Evolutionary conservation across 2,888 invertebrate species (phyloP).

Genomic region (Diplazon laetatorius): DNA sequence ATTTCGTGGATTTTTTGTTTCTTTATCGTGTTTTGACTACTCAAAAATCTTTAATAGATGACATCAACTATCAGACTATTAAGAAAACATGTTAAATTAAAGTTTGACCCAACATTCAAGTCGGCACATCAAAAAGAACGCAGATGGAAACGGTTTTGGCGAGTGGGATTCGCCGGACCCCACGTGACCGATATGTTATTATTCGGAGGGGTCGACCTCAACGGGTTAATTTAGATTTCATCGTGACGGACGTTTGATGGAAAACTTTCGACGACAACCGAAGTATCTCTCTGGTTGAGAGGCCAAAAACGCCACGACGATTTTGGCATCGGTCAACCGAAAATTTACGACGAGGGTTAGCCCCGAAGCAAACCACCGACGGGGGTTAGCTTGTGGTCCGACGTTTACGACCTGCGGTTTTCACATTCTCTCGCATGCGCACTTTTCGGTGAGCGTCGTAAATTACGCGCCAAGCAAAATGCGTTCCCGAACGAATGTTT

Average conservation of each 20-base stretch:
- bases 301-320: not conserved
- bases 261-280: not conserved
- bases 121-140: no score
- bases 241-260: no score
- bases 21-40: no score
- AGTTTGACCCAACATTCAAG: no score
- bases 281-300: not conserved
- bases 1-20: no score
- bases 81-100: no score
- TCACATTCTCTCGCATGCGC: slow-evolving; percentile 68
- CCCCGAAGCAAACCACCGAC: slow-evolving; percentile 52
- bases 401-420: slow-evolving; percentile 73
- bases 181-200: no score
- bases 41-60: no score
- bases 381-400: slow-evolving; percentile 63
- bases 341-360: slow-evolving; percentile 46
- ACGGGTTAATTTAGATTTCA: not conserved
- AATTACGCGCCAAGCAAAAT: slow-evolving; percentile 65
- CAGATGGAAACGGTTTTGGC: no score
- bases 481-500: slow-evolving; percentile 41
- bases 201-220: no score
- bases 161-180: no score
- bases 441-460: slow-evolving; percentile 63
- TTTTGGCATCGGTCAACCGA: slow-evolving; percentile 47
- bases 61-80: no score